These are phyloP conservation scores for Melolontha melolontha DNA, from an alignment of 2,888 invertebrate species.

Conservation along the genomic window DNA sequence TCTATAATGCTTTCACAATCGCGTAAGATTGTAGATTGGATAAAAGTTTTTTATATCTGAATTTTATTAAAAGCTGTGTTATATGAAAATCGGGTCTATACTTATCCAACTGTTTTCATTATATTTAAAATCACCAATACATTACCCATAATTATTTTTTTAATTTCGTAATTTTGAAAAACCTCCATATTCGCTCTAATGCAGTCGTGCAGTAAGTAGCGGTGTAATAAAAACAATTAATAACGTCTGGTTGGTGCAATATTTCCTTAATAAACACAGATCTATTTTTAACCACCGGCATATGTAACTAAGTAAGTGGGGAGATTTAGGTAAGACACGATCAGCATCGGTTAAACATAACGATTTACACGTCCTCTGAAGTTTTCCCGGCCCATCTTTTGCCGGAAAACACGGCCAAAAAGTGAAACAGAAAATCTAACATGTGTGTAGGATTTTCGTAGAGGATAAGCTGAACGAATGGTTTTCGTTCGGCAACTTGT, in stretches of 20 bases:
- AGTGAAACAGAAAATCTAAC: conserved; percentile 11
- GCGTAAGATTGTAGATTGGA: too few species aligned
- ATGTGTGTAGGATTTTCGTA: not conserved
- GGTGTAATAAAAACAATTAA: conserved; percentile 19
- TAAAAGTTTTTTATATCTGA: too few species aligned
- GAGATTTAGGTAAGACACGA: conserved; percentile 15
- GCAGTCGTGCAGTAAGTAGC: not conserved
- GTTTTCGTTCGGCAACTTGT: conserved; percentile 10
- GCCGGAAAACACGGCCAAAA: conserved; percentile 2
- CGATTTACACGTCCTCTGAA: conserved; percentile 13
- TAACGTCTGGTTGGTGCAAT: conserved; percentile 20
- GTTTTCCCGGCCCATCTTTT: conserved; percentile 15
- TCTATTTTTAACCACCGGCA: conserved; percentile 27
- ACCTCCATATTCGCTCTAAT: not conserved
- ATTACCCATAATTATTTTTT: too few species aligned
- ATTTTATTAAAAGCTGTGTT: too few species aligned
- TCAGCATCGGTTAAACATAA: conserved; percentile 25
- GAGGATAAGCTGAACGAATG: conserved; percentile 2
- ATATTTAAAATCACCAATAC: too few species aligned
- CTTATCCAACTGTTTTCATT: too few species aligned
- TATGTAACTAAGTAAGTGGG: conserved; percentile 12
- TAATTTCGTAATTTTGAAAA: too few species aligned
- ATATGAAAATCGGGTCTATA: too few species aligned
- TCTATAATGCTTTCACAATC: too few species aligned
- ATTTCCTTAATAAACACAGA: conserved; percentile 28